Evolutionary conservation across 2,797 vertebrate genomes (phyloP), one percentile per base, ranked within the genome.

Genomic region (Gymnothorax reevesii): DNA sequence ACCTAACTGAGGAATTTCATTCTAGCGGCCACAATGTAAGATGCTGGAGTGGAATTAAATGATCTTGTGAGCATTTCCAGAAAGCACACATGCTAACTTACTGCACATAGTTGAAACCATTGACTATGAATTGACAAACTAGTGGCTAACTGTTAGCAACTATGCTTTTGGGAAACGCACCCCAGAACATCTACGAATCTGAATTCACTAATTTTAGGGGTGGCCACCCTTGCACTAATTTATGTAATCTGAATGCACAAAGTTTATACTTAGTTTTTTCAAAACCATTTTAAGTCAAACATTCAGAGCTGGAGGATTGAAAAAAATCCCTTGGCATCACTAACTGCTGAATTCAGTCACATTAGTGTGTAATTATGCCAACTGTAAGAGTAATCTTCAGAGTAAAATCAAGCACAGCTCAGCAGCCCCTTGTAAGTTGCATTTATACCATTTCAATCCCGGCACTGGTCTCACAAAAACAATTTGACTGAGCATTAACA

Each of bases 1-100:
- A 71, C 69, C 69, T 71, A n/a, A n/a, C 33, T 71, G 69, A n/a
- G 42, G 71, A 27, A 75, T 75, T 75, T 13, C 71, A 75, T 75
- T 33, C 9, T 12, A 75, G 33, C 9, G 0, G 25, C 42, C 27
- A 33, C 25, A 2, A 75, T 69, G 64, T 69, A 69, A 7, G 22
- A 22, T 7, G 33, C 33, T 42, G 33, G 33, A 42, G 1, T 42
- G 33, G 33, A 42, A 42, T 42, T 42, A 42, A 42, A 42, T 42
- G 33, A 42, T 42, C 33, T 42, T 42, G 33, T 2, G 33, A 42
- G 33, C 33, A 2, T 42, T 42, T 42, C 33, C 33, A 1, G 33
- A 42, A 42, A 42, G 33, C 33, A 42, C 33, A 42, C 1, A 42
- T 42, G 33, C 33, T 42, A 42, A 42, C 33, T 42, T 42, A 42